Base-by-base conservation (phyloP, 2,113 vertebrate species). In the Leiothrix lutea region DNA sequence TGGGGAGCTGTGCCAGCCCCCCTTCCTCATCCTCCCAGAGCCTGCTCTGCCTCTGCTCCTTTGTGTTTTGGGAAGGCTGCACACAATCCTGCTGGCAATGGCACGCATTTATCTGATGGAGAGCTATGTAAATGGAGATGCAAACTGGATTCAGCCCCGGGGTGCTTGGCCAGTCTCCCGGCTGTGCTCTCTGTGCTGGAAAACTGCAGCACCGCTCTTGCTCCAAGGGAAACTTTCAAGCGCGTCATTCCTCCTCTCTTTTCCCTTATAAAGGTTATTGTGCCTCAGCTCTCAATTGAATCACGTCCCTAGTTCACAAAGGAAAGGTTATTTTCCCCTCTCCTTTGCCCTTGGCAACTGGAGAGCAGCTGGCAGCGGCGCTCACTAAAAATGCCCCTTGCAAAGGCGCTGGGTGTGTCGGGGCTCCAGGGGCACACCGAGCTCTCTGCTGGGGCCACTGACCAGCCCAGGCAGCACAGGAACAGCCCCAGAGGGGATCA, bases 181-280 rank as follows among this genome's bases (percentile, higher is more conserved):
- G 54, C 9, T 5, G 47, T 15, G 70, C 85, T 84, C 58, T 85
- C 3, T 2, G 28, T 75, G 77, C 88, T 87, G 83, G 89, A 92
- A 86, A 92, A 48, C 70, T 51, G 73, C 1, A 14, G 3, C 35
- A 14, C 33, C 45, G 2, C 73, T 81, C 23, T 70, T 44, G 74
- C 90, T 97, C 84, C 74, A 48, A 93, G 92, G 95, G 80, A 88
- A 81, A 84, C 66, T 94, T 92, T 40, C 28, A 78, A 91, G 90
- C n/a, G 0, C 2, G 54, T 92, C 85, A 75, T 62, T 80, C 56
- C 38, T 25, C 19, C 56, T 57, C 54, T 70, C 73, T 91, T 81
- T 84, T 48, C 29, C 85, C 69, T 73, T 89, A 24, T 65, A 80
- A 92, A 94, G 92, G 80, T 95, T 83, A 77, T 66, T 48, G 48